Conservation (phyloP, 2,797 vertebrate genomes). For the Heliangelus exortis region DNA sequence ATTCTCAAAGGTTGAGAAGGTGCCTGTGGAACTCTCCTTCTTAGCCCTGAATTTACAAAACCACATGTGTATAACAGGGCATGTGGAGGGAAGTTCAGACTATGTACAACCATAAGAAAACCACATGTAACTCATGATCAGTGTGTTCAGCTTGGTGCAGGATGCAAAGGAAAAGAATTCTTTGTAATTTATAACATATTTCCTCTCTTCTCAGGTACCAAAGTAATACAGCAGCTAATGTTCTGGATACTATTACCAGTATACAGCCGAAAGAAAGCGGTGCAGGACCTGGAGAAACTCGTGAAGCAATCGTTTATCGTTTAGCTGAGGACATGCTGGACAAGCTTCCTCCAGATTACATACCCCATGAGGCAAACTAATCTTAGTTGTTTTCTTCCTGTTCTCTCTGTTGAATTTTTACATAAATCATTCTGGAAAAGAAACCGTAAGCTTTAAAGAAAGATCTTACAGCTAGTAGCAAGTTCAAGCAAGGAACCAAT, state of each 20-base stretch:
- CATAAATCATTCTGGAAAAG: not conserved
- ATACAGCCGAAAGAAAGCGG: slow-evolving; percentile 88
- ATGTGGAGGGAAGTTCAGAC: not conserved
- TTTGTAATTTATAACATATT: not conserved
- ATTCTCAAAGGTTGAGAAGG: not conserved
- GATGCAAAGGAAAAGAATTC: not conserved
- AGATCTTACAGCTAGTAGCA: not conserved
- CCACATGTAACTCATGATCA: rapidly evolving
- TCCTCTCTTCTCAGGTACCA: slow-evolving; percentile 79
- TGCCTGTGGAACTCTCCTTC: not conserved
- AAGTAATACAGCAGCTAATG: slow-evolving; percentile 83
- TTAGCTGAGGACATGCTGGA: slow-evolving; percentile 85
- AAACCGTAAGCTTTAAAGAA: not conserved
- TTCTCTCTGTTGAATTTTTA: not conserved
- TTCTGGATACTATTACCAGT: slow-evolving; percentile 85
- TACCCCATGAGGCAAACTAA: slow-evolving; percentile 81
- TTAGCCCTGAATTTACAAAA: not conserved
- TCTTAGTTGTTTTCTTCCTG: not conserved
- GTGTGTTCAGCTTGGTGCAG: not conserved
- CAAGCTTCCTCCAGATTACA: slow-evolving; percentile 84
- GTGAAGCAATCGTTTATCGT: slow-evolving; percentile 83
- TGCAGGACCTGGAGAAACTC: slow-evolving; percentile 81
- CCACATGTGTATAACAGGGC: not conserved
- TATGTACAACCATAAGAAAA: not conserved
- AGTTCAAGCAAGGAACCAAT: not conserved